Evolutionary conservation across 2,888 invertebrate species (phyloP).

Genomic region (Theodoxus fluviatilis): DNA sequence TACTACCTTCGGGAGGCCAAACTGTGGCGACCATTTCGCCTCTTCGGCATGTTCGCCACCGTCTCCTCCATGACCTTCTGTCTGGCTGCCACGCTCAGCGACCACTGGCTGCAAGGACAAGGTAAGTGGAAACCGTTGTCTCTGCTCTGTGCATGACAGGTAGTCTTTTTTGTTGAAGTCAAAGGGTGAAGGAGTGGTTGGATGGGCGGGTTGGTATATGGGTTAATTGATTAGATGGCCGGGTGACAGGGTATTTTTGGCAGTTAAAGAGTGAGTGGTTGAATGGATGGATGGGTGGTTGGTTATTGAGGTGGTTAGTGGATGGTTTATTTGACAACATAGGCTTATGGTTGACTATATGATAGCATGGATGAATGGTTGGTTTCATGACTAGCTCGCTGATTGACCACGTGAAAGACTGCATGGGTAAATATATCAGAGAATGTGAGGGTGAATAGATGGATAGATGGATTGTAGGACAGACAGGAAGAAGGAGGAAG

Average conservation of each 20-base stretch:
- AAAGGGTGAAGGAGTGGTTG: not conserved
- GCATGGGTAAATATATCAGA: too few relatives aligned
- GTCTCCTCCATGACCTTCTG: slow-evolving; percentile 47
- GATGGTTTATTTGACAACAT: too few relatives aligned
- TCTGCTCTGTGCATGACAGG: not conserved
- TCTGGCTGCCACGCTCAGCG: slow-evolving; percentile 43
- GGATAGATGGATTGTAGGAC: too few relatives aligned
- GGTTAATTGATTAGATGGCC: not conserved
- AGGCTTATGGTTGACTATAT: too few relatives aligned
- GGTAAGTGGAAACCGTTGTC: slow-evolving; percentile 37
- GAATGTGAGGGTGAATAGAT: too few relatives aligned
- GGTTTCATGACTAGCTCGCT: too few relatives aligned
- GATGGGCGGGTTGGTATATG: too few relatives aligned
- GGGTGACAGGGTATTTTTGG: not conserved
- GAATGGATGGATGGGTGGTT: not conserved
- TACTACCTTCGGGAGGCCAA: slow-evolving; percentile 53
- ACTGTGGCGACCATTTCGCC: slow-evolving; percentile 56
- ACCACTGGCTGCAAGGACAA: slow-evolving; percentile 48
- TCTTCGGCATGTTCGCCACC: slow-evolving; percentile 52
- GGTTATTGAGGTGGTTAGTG: too few relatives aligned
- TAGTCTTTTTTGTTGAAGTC: not conserved
- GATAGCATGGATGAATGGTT: too few relatives aligned
- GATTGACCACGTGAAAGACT: too few relatives aligned
- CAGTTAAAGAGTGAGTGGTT: not conserved
- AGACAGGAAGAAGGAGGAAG: too few relatives aligned